These are phyloP conservation scores for Teinopalpus imperialis DNA, from an alignment of 2,888 invertebrate genomes.

Conservation along the genomic window DNA sequence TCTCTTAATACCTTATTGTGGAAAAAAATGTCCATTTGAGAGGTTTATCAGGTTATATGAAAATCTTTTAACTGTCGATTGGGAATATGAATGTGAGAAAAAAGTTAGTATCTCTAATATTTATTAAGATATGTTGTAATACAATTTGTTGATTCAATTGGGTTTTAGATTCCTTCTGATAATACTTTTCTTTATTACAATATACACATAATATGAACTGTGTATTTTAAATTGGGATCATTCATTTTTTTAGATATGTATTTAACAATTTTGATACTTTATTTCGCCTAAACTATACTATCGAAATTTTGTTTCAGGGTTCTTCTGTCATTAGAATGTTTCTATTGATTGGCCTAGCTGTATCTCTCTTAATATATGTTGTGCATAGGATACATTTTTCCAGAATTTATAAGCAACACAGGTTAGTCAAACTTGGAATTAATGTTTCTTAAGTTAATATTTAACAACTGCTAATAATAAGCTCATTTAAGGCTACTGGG, in stretches of 20 bases:
- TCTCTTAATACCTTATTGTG: constrained; percentile 85
- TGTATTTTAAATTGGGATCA: too few relatives aligned
- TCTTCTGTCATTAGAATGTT: constrained; percentile 8
- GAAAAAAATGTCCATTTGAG: constrained; percentile 82
- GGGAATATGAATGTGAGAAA: constrained; percentile 62
- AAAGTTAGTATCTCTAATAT: neutral
- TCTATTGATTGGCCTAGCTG: constrained; percentile 1
- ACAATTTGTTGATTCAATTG: neutral
- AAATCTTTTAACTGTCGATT: constrained; percentile 83
- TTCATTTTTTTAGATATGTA: neutral
- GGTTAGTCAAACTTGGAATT: neutral
- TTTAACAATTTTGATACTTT: neutral
- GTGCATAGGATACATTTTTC: constrained; percentile 3
- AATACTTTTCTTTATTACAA: too few relatives aligned
- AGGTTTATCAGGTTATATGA: constrained; percentile 76
- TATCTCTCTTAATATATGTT: constrained; percentile 7
- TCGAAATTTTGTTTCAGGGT: constrained; percentile 8
- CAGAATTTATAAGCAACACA: constrained; percentile 3
- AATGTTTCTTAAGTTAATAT: neutral
- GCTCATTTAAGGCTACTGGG: too few relatives aligned
- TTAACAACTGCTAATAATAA: too few relatives aligned
- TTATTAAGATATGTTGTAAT: neutral
- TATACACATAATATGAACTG: too few relatives aligned
- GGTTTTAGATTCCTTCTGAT: too few relatives aligned
- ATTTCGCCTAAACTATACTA: neutral